A percentile compares a stretch with the other conserved stretches of the same genome.
Conservation (phyloP, 2,797 vertebrate genomes). For the Dendrocincla tyrannina region DNA sequence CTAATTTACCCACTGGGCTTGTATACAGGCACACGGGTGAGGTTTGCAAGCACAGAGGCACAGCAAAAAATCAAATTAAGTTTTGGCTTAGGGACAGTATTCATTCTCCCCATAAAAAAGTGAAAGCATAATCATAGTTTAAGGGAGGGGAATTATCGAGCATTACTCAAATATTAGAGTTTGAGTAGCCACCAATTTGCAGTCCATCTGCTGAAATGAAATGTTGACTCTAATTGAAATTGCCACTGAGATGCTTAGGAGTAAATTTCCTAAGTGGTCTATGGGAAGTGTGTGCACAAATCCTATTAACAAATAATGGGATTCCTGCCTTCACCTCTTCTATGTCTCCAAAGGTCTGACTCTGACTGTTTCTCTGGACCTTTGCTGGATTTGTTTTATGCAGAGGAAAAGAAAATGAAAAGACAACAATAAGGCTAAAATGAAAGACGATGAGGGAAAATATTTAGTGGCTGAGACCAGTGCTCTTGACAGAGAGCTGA, state of each 20-base stretch:
- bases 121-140: constrained; percentile 36
- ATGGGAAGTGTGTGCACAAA: constrained; percentile 40
- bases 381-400: constrained; percentile 39
- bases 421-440: constrained; percentile 24
- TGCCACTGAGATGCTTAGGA: constrained; percentile 34
- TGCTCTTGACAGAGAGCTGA: constrained; percentile 53
- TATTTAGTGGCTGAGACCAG: constrained; percentile 42
- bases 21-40: neutral
- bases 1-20: constrained; percentile 18
- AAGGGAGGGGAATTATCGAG: constrained; percentile 18
- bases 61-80: constrained; percentile 52
- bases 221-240: constrained; percentile 50
- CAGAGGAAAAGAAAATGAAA: constrained; percentile 41
- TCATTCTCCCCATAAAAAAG: neutral
- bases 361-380: constrained; percentile 37
- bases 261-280: constrained; percentile 54
- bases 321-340: constrained; percentile 41
- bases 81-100: constrained; percentile 35
- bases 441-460: constrained; percentile 37
- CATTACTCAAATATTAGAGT: neutral
- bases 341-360: neutral
- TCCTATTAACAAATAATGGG: constrained; percentile 65
- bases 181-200: constrained; percentile 50
- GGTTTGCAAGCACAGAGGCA: constrained; percentile 49
- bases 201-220: constrained; percentile 59